phyloP scores from a whole-genome alignment of 1,140 invertebrate species.

The Cherax destructor region DNA sequence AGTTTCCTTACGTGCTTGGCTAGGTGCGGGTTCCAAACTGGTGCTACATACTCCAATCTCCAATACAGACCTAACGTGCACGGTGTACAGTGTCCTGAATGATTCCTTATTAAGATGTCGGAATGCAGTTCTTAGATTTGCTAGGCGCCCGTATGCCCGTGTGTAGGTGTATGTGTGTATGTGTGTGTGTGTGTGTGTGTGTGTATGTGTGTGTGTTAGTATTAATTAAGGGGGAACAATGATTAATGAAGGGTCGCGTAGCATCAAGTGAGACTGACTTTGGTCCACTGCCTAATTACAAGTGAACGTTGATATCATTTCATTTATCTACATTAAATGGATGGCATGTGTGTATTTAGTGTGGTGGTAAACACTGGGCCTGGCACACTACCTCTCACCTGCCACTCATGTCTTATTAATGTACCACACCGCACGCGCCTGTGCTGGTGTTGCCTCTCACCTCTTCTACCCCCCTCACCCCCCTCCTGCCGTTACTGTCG shows the following conservation, averaged over 20 bases:
- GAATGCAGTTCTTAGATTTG: too few species aligned
- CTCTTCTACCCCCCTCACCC: background rate
- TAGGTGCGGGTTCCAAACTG: too few species aligned
- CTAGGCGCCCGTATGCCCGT: too few species aligned
- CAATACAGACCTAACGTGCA: too few species aligned
- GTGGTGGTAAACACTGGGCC: background rate
- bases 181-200: too few species aligned
- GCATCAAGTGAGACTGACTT: background rate
- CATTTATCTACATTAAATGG: slow-evolving; percentile 12
- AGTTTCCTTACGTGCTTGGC: too few species aligned
- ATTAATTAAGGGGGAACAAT: background rate
- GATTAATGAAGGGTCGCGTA: background rate
- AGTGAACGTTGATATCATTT: background rate
- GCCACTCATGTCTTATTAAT: background rate
- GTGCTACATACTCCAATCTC: too few species aligned
- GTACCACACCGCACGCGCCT: background rate
- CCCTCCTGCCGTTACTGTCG: background rate
- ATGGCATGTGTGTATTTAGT: slow-evolving; percentile 4
- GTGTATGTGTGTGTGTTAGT: too few species aligned
- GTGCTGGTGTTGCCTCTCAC: background rate
- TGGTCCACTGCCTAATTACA: background rate
- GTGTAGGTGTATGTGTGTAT: too few species aligned
- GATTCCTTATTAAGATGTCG: too few species aligned
- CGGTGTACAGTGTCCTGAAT: too few species aligned
- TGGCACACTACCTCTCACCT: background rate